These are phyloP conservation scores for Anastatus disparis DNA, from an alignment of 1,140 invertebrate species.

Conservation along the genomic window DNA sequence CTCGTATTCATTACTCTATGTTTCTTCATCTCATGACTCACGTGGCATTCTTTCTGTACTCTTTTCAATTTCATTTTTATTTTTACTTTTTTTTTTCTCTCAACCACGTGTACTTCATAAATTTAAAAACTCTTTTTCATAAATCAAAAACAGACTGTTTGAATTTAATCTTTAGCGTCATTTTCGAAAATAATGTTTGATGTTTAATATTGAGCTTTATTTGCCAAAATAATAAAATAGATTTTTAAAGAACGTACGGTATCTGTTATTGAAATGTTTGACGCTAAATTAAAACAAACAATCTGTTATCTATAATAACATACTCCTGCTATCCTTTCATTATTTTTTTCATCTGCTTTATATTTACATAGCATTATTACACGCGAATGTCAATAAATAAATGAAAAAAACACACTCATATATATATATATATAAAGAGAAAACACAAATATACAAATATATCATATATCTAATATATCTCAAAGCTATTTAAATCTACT, in stretches of 20 bases:
- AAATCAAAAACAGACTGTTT: slow-evolving; percentile 48
- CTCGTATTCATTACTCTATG: slow-evolving; percentile 61
- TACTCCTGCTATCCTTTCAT: not conserved
- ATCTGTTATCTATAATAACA: too few relatives aligned
- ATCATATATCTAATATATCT: slow-evolving; percentile 45
- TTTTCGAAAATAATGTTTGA: too few relatives aligned
- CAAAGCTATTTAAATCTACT: slow-evolving; percentile 41
- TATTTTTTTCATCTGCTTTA: slow-evolving; percentile 21
- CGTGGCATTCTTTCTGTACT: too few relatives aligned
- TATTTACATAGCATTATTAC: slow-evolving; percentile 20
- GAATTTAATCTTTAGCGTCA: slow-evolving; percentile 21
- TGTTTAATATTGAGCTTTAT: too few relatives aligned
- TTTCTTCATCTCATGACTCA: slow-evolving; percentile 58
- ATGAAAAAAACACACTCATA: too few relatives aligned
- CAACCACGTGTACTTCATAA: slow-evolving; percentile 54
- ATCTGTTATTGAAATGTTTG: too few relatives aligned
- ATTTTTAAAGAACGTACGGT: too few relatives aligned
- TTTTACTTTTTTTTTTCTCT: slow-evolving; percentile 57
- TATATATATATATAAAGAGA: too few relatives aligned
- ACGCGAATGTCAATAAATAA: slow-evolving; percentile 11
- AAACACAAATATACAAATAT: slow-evolving; percentile 45
- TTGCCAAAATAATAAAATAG: too few relatives aligned
- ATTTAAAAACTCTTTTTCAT: too few relatives aligned
- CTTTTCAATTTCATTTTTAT: too few relatives aligned
- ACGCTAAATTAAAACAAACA: too few relatives aligned